Percentiles rank a stretch among this genome's conserved stretches.
Conservation (phyloP, 1,140 invertebrate species). For the Zaprionus taronus region DNA sequence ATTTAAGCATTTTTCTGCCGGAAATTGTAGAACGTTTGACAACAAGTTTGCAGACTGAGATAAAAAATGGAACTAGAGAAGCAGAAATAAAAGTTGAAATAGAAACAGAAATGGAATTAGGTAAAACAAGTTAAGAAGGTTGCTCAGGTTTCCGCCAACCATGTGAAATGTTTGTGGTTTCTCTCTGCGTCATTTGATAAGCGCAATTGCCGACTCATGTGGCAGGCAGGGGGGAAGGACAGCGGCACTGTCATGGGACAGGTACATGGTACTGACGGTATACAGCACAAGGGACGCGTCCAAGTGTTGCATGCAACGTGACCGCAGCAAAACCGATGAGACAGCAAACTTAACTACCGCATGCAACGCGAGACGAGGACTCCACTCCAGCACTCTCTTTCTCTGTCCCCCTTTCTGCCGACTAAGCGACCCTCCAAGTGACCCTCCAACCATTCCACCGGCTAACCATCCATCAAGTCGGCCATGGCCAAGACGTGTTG, state of each 20-base stretch:
- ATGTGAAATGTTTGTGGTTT: conserved; percentile 48
- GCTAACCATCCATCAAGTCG: conserved; percentile 46
- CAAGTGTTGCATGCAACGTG: conserved; percentile 56
- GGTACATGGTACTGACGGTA: conserved; percentile 15
- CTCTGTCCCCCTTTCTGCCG: neutral
- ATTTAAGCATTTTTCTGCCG: conserved; percentile 28
- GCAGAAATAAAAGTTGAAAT: neutral
- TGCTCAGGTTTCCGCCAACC: conserved; percentile 42
- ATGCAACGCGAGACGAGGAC: conserved; percentile 36
- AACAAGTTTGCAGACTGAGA: conserved; percentile 38
- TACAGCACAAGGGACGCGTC: conserved; percentile 5
- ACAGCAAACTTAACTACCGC: conserved; percentile 52
- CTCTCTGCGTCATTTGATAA: conserved; percentile 39
- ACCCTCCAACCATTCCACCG: conserved; percentile 9
- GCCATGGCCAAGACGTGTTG: conserved; percentile 52
- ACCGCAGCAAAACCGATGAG: conserved; percentile 52
- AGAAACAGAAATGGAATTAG: conserved; percentile 3
- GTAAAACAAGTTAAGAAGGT: conserved; percentile 5
- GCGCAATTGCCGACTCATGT: conserved; percentile 40
- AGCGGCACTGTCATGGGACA: conserved; percentile 3
- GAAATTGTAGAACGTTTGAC: conserved; percentile 50
- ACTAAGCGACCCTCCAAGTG: conserved; percentile 5
- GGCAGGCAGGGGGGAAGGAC: conserved; percentile 21
- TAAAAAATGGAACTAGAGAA: conserved; percentile 10
- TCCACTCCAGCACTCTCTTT: neutral